Conservation (phyloP, 2,888 invertebrate species). For the Bedellia somnulentella region DNA sequence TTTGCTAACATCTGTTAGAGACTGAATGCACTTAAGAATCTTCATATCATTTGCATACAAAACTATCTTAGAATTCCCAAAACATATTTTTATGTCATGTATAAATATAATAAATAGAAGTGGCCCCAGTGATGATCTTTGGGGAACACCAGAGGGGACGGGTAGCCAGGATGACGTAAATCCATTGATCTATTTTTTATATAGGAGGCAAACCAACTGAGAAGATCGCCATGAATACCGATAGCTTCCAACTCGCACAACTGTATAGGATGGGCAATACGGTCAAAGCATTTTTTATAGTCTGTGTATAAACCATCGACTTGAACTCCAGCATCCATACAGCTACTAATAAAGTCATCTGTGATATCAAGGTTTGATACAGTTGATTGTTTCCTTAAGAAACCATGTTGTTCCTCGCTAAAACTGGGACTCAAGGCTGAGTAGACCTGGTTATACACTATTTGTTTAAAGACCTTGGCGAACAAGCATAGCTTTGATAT, state of each 20-base stretch:
- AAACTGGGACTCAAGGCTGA: conserved; percentile 4
- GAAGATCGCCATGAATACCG: not conserved
- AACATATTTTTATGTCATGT: not conserved
- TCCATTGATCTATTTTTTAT: not conserved
- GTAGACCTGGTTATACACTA: conserved; percentile 9
- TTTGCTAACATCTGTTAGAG: not conserved
- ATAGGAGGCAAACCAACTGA: not conserved
- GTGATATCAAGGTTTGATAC: conserved; percentile 3
- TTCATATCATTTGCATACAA: conserved; percentile 2
- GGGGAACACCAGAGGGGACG: not conserved
- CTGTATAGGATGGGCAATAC: conserved; percentile 1
- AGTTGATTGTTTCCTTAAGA: conserved; percentile 7
- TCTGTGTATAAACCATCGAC: conserved; percentile 8
- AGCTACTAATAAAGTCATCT: conserved; percentile 2
- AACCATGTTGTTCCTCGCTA: conserved; percentile 11
- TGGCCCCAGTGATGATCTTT: not conserved
- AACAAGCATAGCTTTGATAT: conserved; percentile 11
- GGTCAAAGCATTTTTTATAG: conserved; percentile 6
- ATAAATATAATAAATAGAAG: not conserved
- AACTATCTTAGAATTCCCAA: not conserved
- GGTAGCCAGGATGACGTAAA: not conserved
- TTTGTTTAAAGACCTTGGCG: conserved; percentile 10
- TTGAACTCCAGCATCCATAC: conserved; percentile 3
- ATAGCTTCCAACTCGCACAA: not conserved
- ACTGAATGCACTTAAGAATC: not conserved